Evolutionary conservation across 2,888 invertebrate genomes (phyloP), one percentile per base, ranked within the genome.

Genomic region (Phytoseiulus persimilis): DNA sequence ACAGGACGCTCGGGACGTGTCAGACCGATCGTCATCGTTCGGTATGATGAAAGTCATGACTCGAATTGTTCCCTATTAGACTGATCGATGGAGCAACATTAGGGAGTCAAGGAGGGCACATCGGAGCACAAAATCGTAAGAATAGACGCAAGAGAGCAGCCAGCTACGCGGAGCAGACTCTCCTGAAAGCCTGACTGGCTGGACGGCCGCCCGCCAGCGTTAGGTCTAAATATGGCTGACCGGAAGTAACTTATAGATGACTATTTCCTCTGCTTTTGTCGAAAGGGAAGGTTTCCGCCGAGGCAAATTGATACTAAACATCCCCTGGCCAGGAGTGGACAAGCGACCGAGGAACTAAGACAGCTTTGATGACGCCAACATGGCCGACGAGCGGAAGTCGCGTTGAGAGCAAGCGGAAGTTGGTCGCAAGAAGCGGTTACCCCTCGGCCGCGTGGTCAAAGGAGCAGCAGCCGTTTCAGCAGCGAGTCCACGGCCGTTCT

Each of bases 201-300:
- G n/a, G n/a, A n/a, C n/a, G n/a, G n/a, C n/a, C n/a, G 65, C 65
- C 28, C 11, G 65, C 65, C 28, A 28, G 65, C 65, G 5, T 28
- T 31, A 87, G 87, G 87, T 33, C 87, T 87, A 87, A 87, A 87
- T 87, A 87, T 87, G 87, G 87, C 87, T 45, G 45, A 31, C 87
- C 32, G 87, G 87, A 87, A 87, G 87, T 87, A 87, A 87, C 87
- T 87, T 87, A 87, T 87, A 87, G 87, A 87, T 87, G 87, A 45
- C 87, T 45, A 87, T 87, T 87, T 87, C 87, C 87, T 33, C 39
- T 87, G n/a, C 87, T 33, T 65, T 65, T 65, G 65, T 65, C 18
- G 65, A 65, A 65, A 65, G 65, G 65, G 65, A 28, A 65, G 65
- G 65, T 28, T 65, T 18, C 65, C 65, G 65, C 65, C 28, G 65